phyloP scores from a whole-genome alignment of 2,888 invertebrate genomes.

The Epiblema foenella region DNA sequence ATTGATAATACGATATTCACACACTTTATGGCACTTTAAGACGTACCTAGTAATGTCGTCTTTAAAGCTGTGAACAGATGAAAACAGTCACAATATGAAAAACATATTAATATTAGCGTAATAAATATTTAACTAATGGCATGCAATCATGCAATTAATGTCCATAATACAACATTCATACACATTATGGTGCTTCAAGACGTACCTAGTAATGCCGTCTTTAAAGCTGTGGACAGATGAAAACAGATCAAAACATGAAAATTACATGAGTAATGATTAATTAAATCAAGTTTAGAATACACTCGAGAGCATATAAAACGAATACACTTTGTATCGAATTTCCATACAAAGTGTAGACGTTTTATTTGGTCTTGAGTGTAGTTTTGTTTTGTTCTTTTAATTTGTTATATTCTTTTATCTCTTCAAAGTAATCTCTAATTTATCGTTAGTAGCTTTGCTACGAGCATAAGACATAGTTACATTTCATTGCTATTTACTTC shows the following conservation, averaged over 20 bases:
- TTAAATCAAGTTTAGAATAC: slow-evolving; percentile 15
- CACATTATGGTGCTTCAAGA: slow-evolving; percentile 50
- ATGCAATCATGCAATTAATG: slow-evolving; percentile 12
- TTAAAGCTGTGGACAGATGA: slow-evolving; percentile 75
- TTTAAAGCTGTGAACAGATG: slow-evolving; percentile 79
- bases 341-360: too few species aligned
- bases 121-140: too few species aligned
- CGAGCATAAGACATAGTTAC: too few species aligned
- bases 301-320: too few species aligned
- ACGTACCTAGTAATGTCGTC: slow-evolving; percentile 79
- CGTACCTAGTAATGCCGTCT: slow-evolving; percentile 78
- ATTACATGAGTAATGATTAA: slow-evolving; percentile 22
- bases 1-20: slow-evolving; percentile 13
- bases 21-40: slow-evolving; percentile 47
- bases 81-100: too few species aligned
- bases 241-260: slow-evolving; percentile 45
- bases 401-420: background rate
- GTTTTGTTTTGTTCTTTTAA: background rate
- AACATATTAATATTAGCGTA: too few species aligned
- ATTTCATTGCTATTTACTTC: background rate
- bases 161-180: slow-evolving; percentile 10
- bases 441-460: too few species aligned
- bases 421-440: background rate
- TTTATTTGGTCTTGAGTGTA: too few species aligned
- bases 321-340: too few species aligned